Conservation (phyloP, 2,113 vertebrate genomes). For the Onychorhynchus coronatus region DNA sequence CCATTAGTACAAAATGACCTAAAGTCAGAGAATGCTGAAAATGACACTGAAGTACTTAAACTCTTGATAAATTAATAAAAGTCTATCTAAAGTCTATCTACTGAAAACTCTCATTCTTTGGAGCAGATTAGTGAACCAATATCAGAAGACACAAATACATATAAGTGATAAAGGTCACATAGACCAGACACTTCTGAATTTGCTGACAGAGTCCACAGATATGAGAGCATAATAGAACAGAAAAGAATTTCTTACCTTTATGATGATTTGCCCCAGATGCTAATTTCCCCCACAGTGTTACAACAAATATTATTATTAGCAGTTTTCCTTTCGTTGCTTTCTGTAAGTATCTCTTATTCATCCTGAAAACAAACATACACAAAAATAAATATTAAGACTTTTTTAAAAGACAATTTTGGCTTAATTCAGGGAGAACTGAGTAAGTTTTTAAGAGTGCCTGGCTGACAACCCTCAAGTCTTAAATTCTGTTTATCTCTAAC, state of each 20-base stretch:
- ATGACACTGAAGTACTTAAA: background rate
- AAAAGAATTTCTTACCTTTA: slow-evolving; percentile 81
- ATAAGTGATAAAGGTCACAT: background rate
- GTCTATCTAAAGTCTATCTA: background rate
- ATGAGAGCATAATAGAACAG: background rate
- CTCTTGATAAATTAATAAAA: background rate
- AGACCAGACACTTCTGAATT: background rate
- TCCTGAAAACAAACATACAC: slow-evolving; percentile 78
- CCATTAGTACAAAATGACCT: background rate
- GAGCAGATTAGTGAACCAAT: background rate
- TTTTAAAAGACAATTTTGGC: background rate
- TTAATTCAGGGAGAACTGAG: background rate
- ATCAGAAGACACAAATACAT: background rate
- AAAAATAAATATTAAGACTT: background rate
- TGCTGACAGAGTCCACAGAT: background rate
- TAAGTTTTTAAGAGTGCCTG: background rate
- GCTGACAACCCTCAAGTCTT: background rate
- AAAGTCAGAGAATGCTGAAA: background rate
- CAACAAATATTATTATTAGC: slow-evolving; percentile 88
- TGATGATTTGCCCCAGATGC: slow-evolving; percentile 82
- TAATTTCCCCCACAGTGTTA: slow-evolving; percentile 87
- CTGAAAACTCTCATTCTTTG: background rate
- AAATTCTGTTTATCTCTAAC: background rate
- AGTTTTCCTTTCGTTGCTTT: slow-evolving; percentile 88
- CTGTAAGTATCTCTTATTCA: slow-evolving; percentile 89